Evolutionary conservation across 2,113 vertebrate genomes (phyloP), one percentile per base, ranked within the genome.

Genomic region (Bucco capensis): DNA sequence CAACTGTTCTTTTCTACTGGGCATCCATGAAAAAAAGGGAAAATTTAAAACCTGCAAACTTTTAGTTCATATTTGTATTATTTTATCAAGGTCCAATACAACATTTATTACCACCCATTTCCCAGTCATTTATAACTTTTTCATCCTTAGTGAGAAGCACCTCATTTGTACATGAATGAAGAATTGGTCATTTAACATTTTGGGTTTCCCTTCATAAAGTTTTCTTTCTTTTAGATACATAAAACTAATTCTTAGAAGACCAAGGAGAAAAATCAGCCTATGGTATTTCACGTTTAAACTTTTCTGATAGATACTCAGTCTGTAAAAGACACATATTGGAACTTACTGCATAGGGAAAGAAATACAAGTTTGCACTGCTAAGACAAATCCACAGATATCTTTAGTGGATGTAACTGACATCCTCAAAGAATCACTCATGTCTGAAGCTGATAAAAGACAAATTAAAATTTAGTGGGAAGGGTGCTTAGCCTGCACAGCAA

Each of bases 291-390:
- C 14, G 12, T 31, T 86, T 40, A 53, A 30, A 25, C 54, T 78
- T 65, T 72, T 46, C 67, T 58, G 54, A 74, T 3, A 27, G 9
- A 49, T 40, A 77, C 53, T 23, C 24, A 31, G 5, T 23, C 44
- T 83, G 5, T 46, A 72, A 73, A 83, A 73, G 19, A 65, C 9
- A 79, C 0, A 1, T 22, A 37, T 31, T 50, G 50, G 8, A 19
- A 56, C 4, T 23, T 40, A 80, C 2, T 2, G 57, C 0, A 0
- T 12, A 65, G 9, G 11, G 30, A 66, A 79, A n/a, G 17, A 76
- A 86, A 81, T 0, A 56, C 7, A 81, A 51, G 57, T 53, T 49
- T 75, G 31, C 28, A 66, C 7, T 19, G 18, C 37, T 53, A 31
- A 75, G 27, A 61, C 1, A 5, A 83, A 86, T 46, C 2, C 3